A percentile compares a stretch with the other conserved stretches of the same genome.
phyloP scores from a whole-genome alignment of 2,113 vertebrate species.

The Mandrillus leucophaeus region DNA sequence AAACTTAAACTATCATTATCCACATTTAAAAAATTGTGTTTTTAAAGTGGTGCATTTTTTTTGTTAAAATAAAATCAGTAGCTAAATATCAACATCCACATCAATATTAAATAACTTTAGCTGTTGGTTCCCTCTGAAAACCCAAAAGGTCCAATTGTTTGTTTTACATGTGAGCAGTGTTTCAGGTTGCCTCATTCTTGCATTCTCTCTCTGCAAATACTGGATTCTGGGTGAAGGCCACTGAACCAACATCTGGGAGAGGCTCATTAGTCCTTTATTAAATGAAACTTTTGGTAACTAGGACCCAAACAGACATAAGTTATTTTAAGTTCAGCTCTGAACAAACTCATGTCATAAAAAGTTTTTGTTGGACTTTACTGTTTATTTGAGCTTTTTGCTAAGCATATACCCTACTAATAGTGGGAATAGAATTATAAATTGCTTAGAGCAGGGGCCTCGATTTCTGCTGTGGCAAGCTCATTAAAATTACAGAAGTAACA shows the following conservation, averaged over 20 bases:
- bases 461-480: slow-evolving; percentile 44
- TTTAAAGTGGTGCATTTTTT: not conserved
- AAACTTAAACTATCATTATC: not conserved
- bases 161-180: not conserved
- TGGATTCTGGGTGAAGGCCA: not conserved
- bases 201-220: not conserved
- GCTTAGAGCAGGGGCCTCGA: not conserved
- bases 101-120: not conserved
- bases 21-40: not conserved
- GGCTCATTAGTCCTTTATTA: not conserved
- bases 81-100: not conserved
- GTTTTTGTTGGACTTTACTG: not conserved
- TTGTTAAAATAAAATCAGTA: not conserved
- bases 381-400: not conserved
- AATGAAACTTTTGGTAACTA: not conserved
- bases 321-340: not conserved
- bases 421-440: not conserved
- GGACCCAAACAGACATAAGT: not conserved
- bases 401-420: not conserved
- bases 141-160: not conserved
- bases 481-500: slow-evolving; percentile 23
- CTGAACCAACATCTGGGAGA: not conserved
- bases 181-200: not conserved
- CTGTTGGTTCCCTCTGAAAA: not conserved
- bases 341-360: not conserved